Evolutionary conservation across 2,888 invertebrate genomes (phyloP).

Genomic region (Ophion costatus): DNA sequence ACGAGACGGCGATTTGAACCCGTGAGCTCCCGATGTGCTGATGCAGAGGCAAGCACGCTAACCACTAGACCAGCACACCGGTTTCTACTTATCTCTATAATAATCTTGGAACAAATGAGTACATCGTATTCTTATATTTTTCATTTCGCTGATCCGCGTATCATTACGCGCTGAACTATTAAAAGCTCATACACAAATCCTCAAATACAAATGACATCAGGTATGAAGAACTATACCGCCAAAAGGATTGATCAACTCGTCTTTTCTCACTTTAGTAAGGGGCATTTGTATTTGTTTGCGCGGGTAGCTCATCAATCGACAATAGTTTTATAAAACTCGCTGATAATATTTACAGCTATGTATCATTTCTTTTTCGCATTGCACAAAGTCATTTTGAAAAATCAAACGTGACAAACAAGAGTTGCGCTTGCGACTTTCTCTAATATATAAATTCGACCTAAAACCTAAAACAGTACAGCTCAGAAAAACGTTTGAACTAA

Average conservation of each 20-base stretch:
- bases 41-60: too few species aligned
- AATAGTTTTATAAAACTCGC: not conserved
- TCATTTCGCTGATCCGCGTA: not conserved
- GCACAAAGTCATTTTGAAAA: not conserved
- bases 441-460: too few species aligned
- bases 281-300: not conserved
- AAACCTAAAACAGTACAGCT: too few species aligned
- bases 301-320: not conserved
- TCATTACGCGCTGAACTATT: not conserved
- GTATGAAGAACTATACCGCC: not conserved
- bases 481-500: not conserved
- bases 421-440: not conserved
- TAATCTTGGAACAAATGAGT: not conserved
- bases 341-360: not conserved
- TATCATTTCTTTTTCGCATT: not conserved
- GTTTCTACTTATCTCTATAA: too few species aligned
- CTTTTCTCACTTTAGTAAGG: not conserved
- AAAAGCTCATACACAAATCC: too few species aligned
- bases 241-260: not conserved
- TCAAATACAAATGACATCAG: too few species aligned
- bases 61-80: too few species aligned
- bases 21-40: too few species aligned
- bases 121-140: not conserved
- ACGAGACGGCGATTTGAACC: too few species aligned
- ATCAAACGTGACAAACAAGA: not conserved